Base-by-base conservation (phyloP, 2,888 invertebrate species). In the Scaeva pyrastri region DNA sequence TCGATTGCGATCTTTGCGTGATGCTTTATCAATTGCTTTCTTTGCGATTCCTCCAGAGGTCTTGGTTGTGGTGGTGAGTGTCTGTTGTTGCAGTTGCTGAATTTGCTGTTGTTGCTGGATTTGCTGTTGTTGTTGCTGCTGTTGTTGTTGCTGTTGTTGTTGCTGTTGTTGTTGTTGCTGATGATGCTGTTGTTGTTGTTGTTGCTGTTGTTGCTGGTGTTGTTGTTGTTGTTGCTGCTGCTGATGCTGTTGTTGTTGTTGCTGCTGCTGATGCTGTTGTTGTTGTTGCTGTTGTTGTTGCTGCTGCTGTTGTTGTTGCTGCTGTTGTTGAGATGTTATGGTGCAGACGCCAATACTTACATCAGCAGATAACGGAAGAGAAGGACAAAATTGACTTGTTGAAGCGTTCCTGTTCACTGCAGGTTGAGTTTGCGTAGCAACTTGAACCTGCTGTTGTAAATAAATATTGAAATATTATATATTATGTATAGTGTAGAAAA, bases 341-440 rank as follows among this genome's bases (percentile, higher is more conserved):
- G 88, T 88, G 39, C 89, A 89, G 12, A 90, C 89, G 2, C 89
- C 89, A 74, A 89, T 88, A 45, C 90, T 89, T 7, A 89, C 89
- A 78, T 90, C 90, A 45, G 88, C 82, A 21, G 89, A 88, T 79
- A 90, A 89, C 2, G 89, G 89, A 52, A 90, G 88, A 19, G 90
- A 88, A 2, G 90, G 89, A 80, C 90, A 90, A 73, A 89, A 90
- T 73, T 90, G 90, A 55, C 88, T 88, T 21, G 88, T 88, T n/a
- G 88, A 88, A 62, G 87, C 87, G 71, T 84, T 84, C 36, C 85
- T 74, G 45, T 90, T 89, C 10, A 91, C 92, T 10, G 91, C 89
- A 56, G 94, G 93, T 87, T 94, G 94, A 4, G 95, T 95, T 90
- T 95, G 95, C 1, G 95, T 95, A 19, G 94, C 94, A 19, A 95